These are phyloP conservation scores for Hydrotaea cyrtoneurina DNA, from an alignment of 2,888 invertebrate genomes.

Conservation along the genomic window DNA sequence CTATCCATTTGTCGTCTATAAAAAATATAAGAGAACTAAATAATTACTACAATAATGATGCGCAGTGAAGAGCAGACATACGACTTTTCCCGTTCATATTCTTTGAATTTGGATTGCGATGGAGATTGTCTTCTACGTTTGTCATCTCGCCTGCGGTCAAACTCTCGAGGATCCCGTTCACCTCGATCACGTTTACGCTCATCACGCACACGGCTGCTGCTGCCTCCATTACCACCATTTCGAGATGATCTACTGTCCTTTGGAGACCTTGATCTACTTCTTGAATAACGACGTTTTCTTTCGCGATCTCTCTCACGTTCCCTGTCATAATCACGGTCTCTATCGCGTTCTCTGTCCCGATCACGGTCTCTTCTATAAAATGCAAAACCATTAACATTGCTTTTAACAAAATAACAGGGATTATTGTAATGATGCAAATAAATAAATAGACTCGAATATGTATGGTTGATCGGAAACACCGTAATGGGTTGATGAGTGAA, in stretches of 20 bases:
- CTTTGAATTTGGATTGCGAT: conserved; percentile 71
- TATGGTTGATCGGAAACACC: too few relatives aligned
- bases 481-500: too few relatives aligned
- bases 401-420: too few relatives aligned
- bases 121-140: conserved; percentile 77
- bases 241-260: conserved; percentile 74
- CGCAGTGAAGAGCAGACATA: conserved; percentile 63
- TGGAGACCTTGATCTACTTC: conserved; percentile 71
- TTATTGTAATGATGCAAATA: too few relatives aligned
- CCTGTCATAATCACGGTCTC: conserved; percentile 66
- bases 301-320: conserved; percentile 74
- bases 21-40: conserved; percentile 11
- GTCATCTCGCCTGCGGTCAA: conserved; percentile 74
- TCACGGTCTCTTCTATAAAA: conserved; percentile 63
- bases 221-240: conserved; percentile 73
- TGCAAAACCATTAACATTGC: background rate
- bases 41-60: background rate
- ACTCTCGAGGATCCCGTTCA: conserved; percentile 68
- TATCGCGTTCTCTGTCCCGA: conserved; percentile 57
- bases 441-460: too few relatives aligned
- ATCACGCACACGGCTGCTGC: conserved; percentile 73
- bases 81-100: conserved; percentile 76
- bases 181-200: conserved; percentile 73
- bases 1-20: conserved; percentile 72
- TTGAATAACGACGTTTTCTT: conserved; percentile 74